Conservation (phyloP, 2,888 invertebrate genomes). For the Cryptosula pallasiana region DNA sequence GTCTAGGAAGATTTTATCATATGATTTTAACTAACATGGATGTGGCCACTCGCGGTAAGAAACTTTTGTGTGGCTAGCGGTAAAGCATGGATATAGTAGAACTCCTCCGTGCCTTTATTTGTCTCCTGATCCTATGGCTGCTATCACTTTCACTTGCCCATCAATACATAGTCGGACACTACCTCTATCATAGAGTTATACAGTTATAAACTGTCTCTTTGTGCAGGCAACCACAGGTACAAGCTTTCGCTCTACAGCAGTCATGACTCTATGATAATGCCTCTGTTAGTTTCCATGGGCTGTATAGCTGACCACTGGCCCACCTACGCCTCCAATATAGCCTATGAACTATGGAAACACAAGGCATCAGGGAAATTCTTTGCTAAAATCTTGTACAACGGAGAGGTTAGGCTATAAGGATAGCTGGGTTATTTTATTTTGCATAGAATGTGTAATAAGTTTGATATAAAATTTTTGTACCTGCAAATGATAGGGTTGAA, state of each 20-base stretch:
- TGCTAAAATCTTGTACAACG: conserved; percentile 41
- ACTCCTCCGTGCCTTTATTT: too few relatives aligned
- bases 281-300: conserved; percentile 37
- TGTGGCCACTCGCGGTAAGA: background rate
- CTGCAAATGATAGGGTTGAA: too few relatives aligned
- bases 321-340: conserved; percentile 42
- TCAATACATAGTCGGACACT: too few relatives aligned
- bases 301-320: conserved; percentile 44
- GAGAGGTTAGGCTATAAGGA: conserved; percentile 35
- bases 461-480: too few relatives aligned
- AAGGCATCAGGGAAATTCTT: conserved; percentile 33
- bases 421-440: too few relatives aligned
- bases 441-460: too few relatives aligned
- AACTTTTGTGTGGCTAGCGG: too few relatives aligned
- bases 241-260: conserved; percentile 41
- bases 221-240: background rate
- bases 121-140: too few relatives aligned
- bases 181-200: too few relatives aligned
- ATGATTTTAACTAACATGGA: conserved; percentile 3
- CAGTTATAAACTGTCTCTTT: too few relatives aligned
- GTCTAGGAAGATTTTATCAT: background rate
- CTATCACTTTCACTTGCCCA: too few relatives aligned
- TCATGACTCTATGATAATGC: conserved; percentile 45
- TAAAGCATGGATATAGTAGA: too few relatives aligned
- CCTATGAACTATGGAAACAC: conserved; percentile 41